Evolutionary conservation across 1,140 invertebrate genomes (phyloP).

Genomic region (Formica selysi): DNA sequence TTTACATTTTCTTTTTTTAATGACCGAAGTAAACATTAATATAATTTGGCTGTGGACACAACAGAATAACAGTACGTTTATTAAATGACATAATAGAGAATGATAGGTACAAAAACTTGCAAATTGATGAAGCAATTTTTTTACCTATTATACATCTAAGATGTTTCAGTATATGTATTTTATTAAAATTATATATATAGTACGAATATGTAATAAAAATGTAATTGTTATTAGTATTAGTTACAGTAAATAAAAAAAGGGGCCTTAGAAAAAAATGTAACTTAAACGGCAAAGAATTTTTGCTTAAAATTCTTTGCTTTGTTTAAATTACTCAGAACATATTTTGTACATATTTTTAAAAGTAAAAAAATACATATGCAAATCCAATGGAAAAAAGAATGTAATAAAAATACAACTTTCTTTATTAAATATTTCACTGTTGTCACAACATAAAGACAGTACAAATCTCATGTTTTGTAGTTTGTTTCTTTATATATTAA

Average conservation of each 20-base stretch:
- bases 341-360: constrained; percentile 71
- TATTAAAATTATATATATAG: constrained; percentile 66
- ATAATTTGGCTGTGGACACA: constrained; percentile 72
- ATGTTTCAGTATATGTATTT: constrained; percentile 70
- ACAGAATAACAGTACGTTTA: constrained; percentile 62
- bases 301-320: constrained; percentile 66
- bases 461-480: constrained; percentile 11
- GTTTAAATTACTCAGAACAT: constrained; percentile 68
- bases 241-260: constrained; percentile 70
- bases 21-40: constrained; percentile 70
- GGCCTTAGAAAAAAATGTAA: constrained; percentile 73
- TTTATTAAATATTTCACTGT: constrained; percentile 58
- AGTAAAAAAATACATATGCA: constrained; percentile 47
- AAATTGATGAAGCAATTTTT: constrained; percentile 43
- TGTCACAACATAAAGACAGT: neutral
- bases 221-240: constrained; percentile 69
- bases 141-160: constrained; percentile 65
- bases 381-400: constrained; percentile 62
- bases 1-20: constrained; percentile 59
- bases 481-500: constrained; percentile 19
- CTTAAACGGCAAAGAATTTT: constrained; percentile 64
- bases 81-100: constrained; percentile 45
- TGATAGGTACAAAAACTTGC: constrained; percentile 64
- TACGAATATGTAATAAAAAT: constrained; percentile 72
- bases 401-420: constrained; percentile 58